Base-by-base conservation (phyloP, 2,113 vertebrate genomes). In the Cinclus mexicanus region DNA sequence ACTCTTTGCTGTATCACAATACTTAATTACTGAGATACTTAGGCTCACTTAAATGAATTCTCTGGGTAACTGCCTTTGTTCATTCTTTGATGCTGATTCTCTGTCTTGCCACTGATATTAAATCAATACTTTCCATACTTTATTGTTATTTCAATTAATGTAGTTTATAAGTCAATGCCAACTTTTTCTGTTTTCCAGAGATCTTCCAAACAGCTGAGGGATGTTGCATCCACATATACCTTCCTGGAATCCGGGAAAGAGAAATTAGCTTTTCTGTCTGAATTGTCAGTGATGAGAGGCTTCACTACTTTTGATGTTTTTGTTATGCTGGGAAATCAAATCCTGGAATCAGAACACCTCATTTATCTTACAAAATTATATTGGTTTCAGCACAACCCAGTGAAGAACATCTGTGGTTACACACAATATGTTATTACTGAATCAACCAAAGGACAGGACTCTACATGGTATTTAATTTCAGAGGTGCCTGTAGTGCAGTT, bases 321-420 rank as follows among this genome's bases (percentile, higher is more conserved):
- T 67, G 7, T 57, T 94, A 63, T 35, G 19, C 50, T 87, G 67
- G 37, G 68, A 94, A 95, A 87, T 80, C 42, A 85, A 93, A n/a
- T 65, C 72, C 59, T 89, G 87, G 93, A 91, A 69, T 94, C 44
- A 72, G 81, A 79, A 70, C 61, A 95, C 33, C 65, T 79, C 59
- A 93, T 92, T 95, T 87, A 35, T 92, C 78, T 91, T 56, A 23
- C 39, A 76, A 83, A 95, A 89, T 94, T 61, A 85, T 56, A 50
- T 75, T 89, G 70, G 52, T 90, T 87, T 95, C 18, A 15, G 64
- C 39, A 75, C 44, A 95, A 47, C 15, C 41, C 41, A 46, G 65
- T 78, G 53, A 70, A 72, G 71, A 93, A 89, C 74, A 82, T 86
- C 83, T 91, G 67, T 93, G 72, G 33, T 82, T 95, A 35, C 35